Conservation (phyloP, 1,140 invertebrate genomes). For the Drosophila equinoxialis region DNA sequence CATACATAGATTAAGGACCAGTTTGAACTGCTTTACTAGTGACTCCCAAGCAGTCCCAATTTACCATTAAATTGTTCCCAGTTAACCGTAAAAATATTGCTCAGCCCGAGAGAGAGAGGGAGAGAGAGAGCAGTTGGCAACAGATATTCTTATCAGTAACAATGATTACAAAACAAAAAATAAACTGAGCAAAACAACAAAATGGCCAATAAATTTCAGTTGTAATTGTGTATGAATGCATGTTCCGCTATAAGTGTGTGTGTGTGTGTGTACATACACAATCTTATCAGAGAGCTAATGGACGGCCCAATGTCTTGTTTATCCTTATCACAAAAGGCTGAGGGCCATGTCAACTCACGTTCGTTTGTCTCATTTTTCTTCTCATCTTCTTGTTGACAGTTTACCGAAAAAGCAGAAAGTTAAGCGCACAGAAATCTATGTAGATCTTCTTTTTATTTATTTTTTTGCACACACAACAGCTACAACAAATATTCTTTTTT, state of each 20-base stretch:
- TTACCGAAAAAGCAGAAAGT: constrained; percentile 28
- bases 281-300: constrained; percentile 65
- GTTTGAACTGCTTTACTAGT: constrained; percentile 50
- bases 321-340: constrained; percentile 43
- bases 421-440: constrained; percentile 39
- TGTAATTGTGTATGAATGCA: constrained; percentile 15
- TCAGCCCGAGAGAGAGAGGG: too few relatives aligned
- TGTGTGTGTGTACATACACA: constrained; percentile 39
- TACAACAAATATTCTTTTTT: constrained; percentile 24
- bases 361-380: neutral
- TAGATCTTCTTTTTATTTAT: neutral
- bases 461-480: constrained; percentile 27
- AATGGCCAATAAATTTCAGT: constrained; percentile 11
- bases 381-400: constrained; percentile 3
- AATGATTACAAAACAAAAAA: constrained; percentile 1
- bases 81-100: constrained; percentile 1
- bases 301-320: constrained; percentile 55
- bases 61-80: constrained; percentile 13
- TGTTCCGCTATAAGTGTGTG: too few relatives aligned
- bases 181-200: constrained; percentile 2
- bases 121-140: constrained; percentile 9
- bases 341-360: constrained; percentile 52
- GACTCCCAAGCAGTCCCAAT: neutral
- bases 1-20: constrained; percentile 25
- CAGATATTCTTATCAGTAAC: neutral